A percentile compares a stretch with the other conserved stretches of the same genome.
Evolutionary conservation across 2,888 invertebrate species (phyloP).

Genomic region (Heliconius hortense): DNA sequence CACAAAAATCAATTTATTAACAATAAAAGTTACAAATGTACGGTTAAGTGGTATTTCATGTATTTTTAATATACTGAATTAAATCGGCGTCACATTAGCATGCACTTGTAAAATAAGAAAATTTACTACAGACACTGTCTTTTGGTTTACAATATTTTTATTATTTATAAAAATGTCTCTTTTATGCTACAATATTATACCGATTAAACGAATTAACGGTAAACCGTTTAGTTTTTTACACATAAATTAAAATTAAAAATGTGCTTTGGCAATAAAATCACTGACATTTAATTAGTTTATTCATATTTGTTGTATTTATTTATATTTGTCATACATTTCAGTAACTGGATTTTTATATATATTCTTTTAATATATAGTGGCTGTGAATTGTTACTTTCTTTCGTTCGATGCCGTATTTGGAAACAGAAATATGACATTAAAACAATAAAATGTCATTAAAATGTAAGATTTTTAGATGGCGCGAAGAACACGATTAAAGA

Average conservation of each 20-base stretch:
- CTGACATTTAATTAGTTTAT: background rate
- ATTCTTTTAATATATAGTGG: background rate
- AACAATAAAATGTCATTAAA: background rate
- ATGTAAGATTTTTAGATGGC: background rate
- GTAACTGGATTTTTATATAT: constrained; percentile 1
- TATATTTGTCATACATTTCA: background rate
- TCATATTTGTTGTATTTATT: background rate
- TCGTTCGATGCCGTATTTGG: no score
- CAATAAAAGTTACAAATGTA: background rate
- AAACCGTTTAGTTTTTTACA: background rate
- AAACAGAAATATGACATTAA: background rate
- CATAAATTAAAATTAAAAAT: background rate
- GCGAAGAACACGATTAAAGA: background rate
- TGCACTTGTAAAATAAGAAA: constrained; percentile 1
- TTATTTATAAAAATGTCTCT: background rate
- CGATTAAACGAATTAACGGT: background rate
- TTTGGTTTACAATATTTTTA: background rate
- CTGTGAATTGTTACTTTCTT: no score
- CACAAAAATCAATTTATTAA: background rate
- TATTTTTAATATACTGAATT: constrained; percentile 13
- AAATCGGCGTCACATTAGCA: constrained; percentile 4
- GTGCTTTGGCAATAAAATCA: background rate
- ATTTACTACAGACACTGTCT: background rate
- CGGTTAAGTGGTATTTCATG: constrained; percentile 16
- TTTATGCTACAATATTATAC: constrained; percentile 5